A percentile compares a stretch with the other conserved stretches of the same genome.
Conservation (phyloP, 2,888 invertebrate genomes). For the Monoplex corrugatus region DNA sequence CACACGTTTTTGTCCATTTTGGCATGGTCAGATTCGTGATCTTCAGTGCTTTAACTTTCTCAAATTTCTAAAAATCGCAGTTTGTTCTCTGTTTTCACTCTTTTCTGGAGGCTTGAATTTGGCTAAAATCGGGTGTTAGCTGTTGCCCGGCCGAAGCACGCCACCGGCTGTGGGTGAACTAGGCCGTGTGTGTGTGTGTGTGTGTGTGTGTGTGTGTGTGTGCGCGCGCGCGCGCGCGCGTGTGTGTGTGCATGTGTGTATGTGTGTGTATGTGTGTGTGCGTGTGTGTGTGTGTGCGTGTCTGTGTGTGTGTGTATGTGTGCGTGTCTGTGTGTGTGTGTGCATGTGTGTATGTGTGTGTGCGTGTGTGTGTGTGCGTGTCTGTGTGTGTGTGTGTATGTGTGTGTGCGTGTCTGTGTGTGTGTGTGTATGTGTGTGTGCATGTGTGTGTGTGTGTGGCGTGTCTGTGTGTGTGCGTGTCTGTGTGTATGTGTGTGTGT, state of each 20-base stretch:
- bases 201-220: neutral
- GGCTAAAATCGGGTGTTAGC: neutral
- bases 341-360: neutral
- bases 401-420: too few relatives aligned
- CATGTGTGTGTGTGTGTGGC: too few relatives aligned
- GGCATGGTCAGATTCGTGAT: too few relatives aligned
- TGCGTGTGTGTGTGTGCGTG: too few relatives aligned
- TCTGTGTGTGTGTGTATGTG: constrained; percentile 11
- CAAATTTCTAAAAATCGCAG: too few relatives aligned
- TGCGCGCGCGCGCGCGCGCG: neutral
- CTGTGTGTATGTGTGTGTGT: too few relatives aligned
- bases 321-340: neutral
- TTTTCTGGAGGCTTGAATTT: neutral
- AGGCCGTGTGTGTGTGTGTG: neutral
- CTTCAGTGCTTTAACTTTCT: too few relatives aligned
- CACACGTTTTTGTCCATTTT: too few relatives aligned
- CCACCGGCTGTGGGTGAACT: neutral
- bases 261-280: neutral
- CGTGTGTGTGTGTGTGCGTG: neutral
- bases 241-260: neutral
- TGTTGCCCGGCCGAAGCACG: too few relatives aligned
- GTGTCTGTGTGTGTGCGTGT: too few relatives aligned
- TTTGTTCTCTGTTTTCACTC: neutral
- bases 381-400: too few relatives aligned
- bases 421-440: too few relatives aligned